Conservation (phyloP, 2,888 invertebrate genomes). For the Axea sp. region DNA sequence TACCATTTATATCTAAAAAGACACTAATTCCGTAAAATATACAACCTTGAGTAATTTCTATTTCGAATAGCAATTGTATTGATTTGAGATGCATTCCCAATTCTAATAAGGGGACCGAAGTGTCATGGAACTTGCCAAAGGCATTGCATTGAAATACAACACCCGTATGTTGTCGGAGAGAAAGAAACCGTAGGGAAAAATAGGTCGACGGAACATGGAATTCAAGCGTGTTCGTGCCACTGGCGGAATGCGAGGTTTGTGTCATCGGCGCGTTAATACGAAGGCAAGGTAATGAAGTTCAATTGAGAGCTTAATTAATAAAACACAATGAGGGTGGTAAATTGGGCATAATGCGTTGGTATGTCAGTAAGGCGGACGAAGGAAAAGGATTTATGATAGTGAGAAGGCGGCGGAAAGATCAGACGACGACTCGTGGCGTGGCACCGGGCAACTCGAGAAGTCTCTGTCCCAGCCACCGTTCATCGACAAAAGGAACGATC, state of each 20-base stretch:
- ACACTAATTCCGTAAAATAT: no score
- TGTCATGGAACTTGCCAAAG: no score
- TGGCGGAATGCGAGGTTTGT: no score
- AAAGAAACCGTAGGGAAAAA: conserved; percentile 14
- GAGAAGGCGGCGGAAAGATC: conserved; percentile 61
- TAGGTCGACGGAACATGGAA: conserved; percentile 25
- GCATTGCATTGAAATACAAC: no score
- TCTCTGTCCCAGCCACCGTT: conserved; percentile 34
- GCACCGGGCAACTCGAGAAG: conserved; percentile 34
- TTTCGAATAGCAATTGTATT: no score
- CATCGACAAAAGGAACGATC: conserved; percentile 30
- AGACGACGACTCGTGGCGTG: conserved; percentile 51
- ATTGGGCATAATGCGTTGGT: conserved; percentile 73
- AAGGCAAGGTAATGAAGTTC: conserved; percentile 70
- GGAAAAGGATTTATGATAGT: conserved; percentile 58
- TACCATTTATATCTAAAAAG: no score
- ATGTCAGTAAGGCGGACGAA: conserved; percentile 57
- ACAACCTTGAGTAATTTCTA: no score
- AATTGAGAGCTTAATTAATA: conserved; percentile 76
- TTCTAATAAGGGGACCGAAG: no score
- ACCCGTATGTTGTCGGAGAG: no score
- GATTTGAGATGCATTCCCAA: no score
- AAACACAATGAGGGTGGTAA: conserved; percentile 72
- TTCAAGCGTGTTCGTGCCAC: conserved; percentile 28
- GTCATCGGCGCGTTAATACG: conserved; percentile 64